Conservation (phyloP, 1,140 invertebrate genomes). For the Drosophila fuyamai region DNA sequence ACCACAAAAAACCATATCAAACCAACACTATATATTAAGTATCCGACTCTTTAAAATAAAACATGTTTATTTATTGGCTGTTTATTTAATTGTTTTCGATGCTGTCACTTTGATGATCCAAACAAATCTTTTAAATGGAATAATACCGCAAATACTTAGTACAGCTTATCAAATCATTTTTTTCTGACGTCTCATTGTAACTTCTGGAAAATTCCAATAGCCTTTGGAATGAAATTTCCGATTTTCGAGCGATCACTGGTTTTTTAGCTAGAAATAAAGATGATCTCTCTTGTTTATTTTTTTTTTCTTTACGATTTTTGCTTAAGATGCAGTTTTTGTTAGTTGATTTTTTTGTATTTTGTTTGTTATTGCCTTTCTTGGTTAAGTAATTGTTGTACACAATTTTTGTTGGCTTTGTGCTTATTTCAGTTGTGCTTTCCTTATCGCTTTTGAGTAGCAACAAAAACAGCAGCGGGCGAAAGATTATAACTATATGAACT, state of each 20-base stretch:
- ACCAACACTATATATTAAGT: too few relatives aligned
- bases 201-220: constrained; percentile 33
- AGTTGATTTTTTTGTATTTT: neutral
- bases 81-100: neutral
- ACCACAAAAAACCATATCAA: too few relatives aligned
- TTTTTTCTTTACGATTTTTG: neutral
- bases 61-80: constrained; percentile 3
- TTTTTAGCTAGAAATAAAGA: constrained; percentile 10
- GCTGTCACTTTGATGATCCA: constrained; percentile 1
- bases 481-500: constrained; percentile 78
- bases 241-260: constrained; percentile 12
- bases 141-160: constrained; percentile 7
- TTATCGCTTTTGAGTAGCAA: constrained; percentile 54
- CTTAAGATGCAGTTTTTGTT: constrained; percentile 9
- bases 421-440: constrained; percentile 37
- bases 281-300: neutral
- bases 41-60: neutral
- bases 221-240: constrained; percentile 6
- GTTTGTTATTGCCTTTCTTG: constrained; percentile 16
- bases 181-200: constrained; percentile 23
- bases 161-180: constrained; percentile 21
- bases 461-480: constrained; percentile 40
- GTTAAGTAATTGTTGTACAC: neutral
- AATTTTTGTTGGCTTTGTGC: neutral
- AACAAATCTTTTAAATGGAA: constrained; percentile 15